These are phyloP conservation scores for Dugesia japonica DNA, from an alignment of 2,888 invertebrate genomes.

Conservation along the genomic window DNA sequence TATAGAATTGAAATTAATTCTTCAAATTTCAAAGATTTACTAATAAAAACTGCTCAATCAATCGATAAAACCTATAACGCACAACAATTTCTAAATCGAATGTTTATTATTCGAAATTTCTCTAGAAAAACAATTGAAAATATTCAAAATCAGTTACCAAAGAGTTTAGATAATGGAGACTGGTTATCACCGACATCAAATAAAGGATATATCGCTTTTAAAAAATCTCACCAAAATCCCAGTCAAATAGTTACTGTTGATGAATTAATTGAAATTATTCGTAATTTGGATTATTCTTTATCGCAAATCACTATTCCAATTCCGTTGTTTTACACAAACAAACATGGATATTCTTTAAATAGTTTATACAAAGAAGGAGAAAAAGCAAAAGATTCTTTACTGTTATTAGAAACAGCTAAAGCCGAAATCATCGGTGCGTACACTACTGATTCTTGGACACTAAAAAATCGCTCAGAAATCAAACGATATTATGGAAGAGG, in stretches of 20 bases:
- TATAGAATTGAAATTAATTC: not conserved
- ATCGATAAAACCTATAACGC: constrained; percentile 17
- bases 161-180: not conserved
- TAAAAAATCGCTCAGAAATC: not conserved
- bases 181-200: not conserved
- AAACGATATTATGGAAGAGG: constrained; percentile 7
- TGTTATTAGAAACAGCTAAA: not conserved
- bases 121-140: not conserved
- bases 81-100: constrained; percentile 21
- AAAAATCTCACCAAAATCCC: not conserved
- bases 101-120: constrained; percentile 22
- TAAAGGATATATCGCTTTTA: not conserved
- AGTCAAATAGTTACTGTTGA: not conserved
- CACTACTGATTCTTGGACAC: constrained; percentile 26
- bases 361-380: not conserved
- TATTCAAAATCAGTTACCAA: not conserved
- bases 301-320: not conserved
- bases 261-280: not conserved
- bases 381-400: not conserved
- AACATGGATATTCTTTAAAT: not conserved
- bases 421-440: constrained; percentile 24
- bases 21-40: not conserved
- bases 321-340: not conserved
- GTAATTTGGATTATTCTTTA: not conserved
- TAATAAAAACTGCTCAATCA: not conserved